These are phyloP conservation scores for Acanthoscelides obtectus DNA, from an alignment of 2,888 invertebrate species.

Conservation along the genomic window DNA sequence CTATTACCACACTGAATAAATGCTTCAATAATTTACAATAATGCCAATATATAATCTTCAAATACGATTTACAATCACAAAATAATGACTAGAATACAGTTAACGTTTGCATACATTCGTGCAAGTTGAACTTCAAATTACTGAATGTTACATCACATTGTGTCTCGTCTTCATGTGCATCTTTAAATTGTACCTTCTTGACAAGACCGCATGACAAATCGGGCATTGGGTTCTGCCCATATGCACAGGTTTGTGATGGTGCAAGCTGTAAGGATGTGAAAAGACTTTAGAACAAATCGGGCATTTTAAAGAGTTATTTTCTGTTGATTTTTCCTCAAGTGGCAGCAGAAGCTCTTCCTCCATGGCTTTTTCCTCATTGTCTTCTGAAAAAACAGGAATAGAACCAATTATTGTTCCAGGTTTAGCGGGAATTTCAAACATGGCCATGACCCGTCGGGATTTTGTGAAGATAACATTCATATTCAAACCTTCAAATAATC, in stretches of 20 bases:
- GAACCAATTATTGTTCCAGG: too few relatives aligned
- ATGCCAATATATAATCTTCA: too few relatives aligned
- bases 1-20: too few relatives aligned
- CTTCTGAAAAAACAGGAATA: not conserved
- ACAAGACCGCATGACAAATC: conserved; percentile 25
- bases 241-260: conserved; percentile 26
- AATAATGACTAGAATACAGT: conserved; percentile 1
- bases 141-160: conserved; percentile 11
- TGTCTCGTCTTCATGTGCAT: conserved; percentile 24
- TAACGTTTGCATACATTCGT: not conserved
- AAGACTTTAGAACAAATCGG: conserved; percentile 24
- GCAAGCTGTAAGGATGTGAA: conserved; percentile 23
- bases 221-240: conserved; percentile 25
- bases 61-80: not conserved
- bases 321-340: not conserved
- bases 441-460: too few relatives aligned
- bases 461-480: too few relatives aligned
- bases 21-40: too few relatives aligned
- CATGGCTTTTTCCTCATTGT: not conserved
- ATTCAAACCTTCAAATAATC: too few relatives aligned
- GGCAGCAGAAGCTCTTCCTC: not conserved
- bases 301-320: conserved; percentile 18
- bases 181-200: conserved; percentile 27
- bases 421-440: too few relatives aligned
- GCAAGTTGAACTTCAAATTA: not conserved